These are phyloP conservation scores for Ianthella basta DNA, from an alignment of 37 sponge, comb jelly and placozoan species.

Conservation along the genomic window DNA sequence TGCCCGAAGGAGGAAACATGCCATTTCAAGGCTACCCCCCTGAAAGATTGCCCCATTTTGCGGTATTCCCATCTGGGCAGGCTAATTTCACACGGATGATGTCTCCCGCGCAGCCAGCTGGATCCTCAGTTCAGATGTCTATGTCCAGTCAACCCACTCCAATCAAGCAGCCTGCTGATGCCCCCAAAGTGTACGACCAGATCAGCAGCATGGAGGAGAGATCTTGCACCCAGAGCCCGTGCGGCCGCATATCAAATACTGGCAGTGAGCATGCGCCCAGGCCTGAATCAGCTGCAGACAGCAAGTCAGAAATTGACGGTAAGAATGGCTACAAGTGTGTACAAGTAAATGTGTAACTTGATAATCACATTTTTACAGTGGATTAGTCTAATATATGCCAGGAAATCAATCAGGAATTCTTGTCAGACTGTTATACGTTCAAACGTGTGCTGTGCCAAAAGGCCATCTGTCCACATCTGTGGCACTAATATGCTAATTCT, in stretches of 20 bases:
- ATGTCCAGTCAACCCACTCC: background rate
- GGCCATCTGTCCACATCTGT: background rate
- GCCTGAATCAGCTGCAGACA: conserved; percentile 12
- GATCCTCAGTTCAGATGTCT: background rate
- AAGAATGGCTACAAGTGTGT: background rate
- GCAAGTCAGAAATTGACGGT: conserved; percentile 26
- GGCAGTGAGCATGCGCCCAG: background rate
- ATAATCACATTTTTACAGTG: background rate
- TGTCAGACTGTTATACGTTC: too few relatives aligned
- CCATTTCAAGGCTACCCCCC: background rate
- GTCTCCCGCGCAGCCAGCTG: conserved; percentile 10
- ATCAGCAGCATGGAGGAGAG: background rate
- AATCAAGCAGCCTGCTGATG: background rate
- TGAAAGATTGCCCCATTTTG: background rate
- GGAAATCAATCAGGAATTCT: too few relatives aligned
- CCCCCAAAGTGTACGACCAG: conserved; percentile 1
- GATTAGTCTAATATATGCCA: background rate
- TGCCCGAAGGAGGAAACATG: background rate
- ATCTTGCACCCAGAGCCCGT: conserved; percentile 7
- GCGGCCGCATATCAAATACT: background rate
- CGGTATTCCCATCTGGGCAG: background rate
- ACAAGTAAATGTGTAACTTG: background rate
- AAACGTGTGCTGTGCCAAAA: too few relatives aligned
- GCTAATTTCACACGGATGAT: conserved; percentile 12
- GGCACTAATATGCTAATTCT: background rate